A percentile compares a stretch with the other conserved stretches of the same genome.
These are phyloP conservation scores for Grus americana DNA, from an alignment of 2,113 vertebrate genomes.

Conservation along the genomic window DNA sequence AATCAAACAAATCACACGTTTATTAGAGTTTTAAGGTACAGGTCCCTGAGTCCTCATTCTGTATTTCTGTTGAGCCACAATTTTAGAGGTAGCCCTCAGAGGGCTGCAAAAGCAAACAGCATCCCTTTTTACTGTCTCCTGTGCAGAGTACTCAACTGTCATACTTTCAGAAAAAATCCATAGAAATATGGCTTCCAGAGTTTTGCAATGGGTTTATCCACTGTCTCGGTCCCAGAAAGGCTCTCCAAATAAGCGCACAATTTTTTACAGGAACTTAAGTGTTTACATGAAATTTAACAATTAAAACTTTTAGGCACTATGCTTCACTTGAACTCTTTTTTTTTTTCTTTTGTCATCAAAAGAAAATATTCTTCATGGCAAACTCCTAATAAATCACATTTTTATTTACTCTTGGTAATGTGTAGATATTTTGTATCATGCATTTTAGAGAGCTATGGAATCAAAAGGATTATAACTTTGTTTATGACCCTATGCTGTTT, in stretches of 20 bases:
- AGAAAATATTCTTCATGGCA: not conserved
- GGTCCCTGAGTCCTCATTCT: not conserved
- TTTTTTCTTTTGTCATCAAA: not conserved
- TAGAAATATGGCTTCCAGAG: not conserved
- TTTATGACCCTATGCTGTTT: not conserved
- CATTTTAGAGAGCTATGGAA: not conserved
- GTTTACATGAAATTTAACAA: not conserved
- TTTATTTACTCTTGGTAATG: not conserved
- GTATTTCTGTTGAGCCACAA: not conserved
- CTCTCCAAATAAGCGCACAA: not conserved
- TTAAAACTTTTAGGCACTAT: not conserved
- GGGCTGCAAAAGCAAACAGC: not conserved
- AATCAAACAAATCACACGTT: not conserved
- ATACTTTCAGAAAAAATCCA: not conserved
- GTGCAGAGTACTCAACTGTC: not conserved
- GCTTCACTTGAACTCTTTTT: not conserved
- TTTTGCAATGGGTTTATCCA: not conserved
- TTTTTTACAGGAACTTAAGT: not conserved
- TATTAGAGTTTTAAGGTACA: not conserved
- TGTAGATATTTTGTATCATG: not conserved
- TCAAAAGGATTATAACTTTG: not conserved
- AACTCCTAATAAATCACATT: not conserved
- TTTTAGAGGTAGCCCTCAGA: not conserved
- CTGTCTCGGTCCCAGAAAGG: not conserved
- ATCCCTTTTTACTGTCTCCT: not conserved